Evolutionary conservation across 2,888 invertebrate species (phyloP).

Genomic region (Acronicta aceris): DNA sequence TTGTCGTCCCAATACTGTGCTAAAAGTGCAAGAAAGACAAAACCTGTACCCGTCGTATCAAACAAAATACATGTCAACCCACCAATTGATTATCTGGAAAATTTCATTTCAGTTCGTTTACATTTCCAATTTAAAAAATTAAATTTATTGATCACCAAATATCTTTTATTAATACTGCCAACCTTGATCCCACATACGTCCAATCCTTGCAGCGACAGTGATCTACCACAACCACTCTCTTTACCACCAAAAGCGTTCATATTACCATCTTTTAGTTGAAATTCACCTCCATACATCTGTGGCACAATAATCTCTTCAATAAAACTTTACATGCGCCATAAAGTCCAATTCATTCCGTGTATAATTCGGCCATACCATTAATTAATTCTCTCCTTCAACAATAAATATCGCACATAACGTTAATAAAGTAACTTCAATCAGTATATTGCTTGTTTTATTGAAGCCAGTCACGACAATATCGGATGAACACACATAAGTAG

Average conservation of each 20-base stretch:
- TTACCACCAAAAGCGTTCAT: conserved; percentile 24
- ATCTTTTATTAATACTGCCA: background rate
- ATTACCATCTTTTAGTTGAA: conserved; percentile 30
- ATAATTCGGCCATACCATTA: conserved; percentile 56
- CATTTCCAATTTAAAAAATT: no score
- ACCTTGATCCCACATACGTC: conserved; percentile 6
- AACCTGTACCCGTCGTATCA: no score
- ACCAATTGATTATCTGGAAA: no score
- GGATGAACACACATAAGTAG: conserved; percentile 36
- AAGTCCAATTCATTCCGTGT: conserved; percentile 42
- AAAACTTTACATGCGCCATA: conserved; percentile 50
- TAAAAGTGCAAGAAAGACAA: no score
- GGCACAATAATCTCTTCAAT: conserved; percentile 41
- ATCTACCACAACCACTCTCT: conserved; percentile 19
- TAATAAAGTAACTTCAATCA: conserved; percentile 59
- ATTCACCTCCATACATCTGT: conserved; percentile 25
- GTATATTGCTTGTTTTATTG: conserved; percentile 54
- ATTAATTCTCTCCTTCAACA: conserved; percentile 40
- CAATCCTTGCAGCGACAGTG: background rate
- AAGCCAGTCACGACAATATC: conserved; percentile 54
- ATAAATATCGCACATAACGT: conserved; percentile 49
- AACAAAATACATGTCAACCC: no score
- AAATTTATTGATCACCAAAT: background rate
- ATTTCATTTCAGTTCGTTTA: no score
- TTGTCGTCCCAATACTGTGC: background rate